Evolutionary conservation across 2,113 vertebrate genomes (phyloP).

Genomic region (Marmota monax): DNA sequence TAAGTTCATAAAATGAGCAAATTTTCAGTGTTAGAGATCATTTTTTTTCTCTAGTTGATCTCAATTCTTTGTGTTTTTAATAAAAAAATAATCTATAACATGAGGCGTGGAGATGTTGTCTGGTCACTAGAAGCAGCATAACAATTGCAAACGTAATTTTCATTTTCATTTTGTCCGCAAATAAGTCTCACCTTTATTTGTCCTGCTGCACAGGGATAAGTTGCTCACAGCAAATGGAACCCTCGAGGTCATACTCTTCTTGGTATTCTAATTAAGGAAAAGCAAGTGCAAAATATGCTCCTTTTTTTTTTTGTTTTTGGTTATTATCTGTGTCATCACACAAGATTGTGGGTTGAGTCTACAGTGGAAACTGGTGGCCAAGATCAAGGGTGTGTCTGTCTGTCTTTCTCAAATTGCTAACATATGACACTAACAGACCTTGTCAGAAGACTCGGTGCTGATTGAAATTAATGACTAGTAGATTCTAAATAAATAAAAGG

Average conservation of each 20-base stretch:
- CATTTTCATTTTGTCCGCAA: conserved; percentile 62
- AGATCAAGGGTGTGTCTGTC: neutral
- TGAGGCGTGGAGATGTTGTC: neutral
- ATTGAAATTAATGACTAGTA: conserved; percentile 36
- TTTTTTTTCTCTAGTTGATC: neutral
- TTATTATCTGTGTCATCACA: conserved; percentile 40
- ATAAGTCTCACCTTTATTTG: conserved; percentile 9
- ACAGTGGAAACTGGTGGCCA: neutral
- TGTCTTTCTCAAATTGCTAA: neutral
- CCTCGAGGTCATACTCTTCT: conserved; percentile 1
- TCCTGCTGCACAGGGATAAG: conserved; percentile 51
- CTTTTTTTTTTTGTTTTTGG: conserved; percentile 25
- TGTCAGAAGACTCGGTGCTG: conserved; percentile 23
- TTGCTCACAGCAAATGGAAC: neutral
- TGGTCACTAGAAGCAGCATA: conserved; percentile 9
- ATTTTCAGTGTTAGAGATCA: neutral
- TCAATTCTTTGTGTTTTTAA: neutral
- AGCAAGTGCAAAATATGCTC: neutral
- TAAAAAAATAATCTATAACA: neutral
- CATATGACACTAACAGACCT: neutral
- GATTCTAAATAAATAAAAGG: neutral
- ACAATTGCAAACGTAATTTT: conserved; percentile 53
- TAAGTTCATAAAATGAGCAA: conserved; percentile 25
- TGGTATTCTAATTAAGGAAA: neutral
- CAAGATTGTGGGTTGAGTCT: neutral